Conservation (phyloP, 1,140 invertebrate genomes). For the Dendroctonus ponderosae region DNA sequence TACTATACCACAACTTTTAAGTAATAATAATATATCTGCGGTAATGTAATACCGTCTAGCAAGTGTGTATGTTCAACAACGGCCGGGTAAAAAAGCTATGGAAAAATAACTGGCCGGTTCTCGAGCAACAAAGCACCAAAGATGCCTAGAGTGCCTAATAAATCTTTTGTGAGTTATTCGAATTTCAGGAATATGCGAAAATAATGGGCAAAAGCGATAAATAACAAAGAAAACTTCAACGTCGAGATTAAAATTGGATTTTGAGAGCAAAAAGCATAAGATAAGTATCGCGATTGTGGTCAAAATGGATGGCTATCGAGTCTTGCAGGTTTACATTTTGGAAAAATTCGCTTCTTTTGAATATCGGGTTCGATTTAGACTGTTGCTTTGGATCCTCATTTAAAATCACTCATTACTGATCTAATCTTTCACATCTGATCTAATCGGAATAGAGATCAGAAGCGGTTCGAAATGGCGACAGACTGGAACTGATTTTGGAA, state of each 20-base stretch:
- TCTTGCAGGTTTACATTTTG: too few species aligned
- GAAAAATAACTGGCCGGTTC: conserved; percentile 6
- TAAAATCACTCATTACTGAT: too few species aligned
- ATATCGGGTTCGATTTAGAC: too few species aligned
- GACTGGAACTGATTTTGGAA: too few species aligned
- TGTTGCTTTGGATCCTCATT: too few species aligned
- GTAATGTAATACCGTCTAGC: not conserved
- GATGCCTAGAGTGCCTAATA: conserved; percentile 18
- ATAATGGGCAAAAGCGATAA: conserved; percentile 7
- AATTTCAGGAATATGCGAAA: conserved; percentile 16
- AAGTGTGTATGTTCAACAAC: not conserved
- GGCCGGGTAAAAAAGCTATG: not conserved
- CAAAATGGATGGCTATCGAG: too few species aligned
- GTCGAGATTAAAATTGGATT: conserved; percentile 3
- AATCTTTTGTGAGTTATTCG: conserved; percentile 18
- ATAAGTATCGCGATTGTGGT: too few species aligned
- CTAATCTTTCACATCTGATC: too few species aligned
- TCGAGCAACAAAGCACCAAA: conserved; percentile 17
- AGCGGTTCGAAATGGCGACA: too few species aligned
- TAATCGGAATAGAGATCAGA: too few species aligned
- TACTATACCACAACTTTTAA: not conserved
- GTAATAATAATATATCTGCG: not conserved
- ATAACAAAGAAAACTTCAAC: conserved; percentile 5
- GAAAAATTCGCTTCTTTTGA: too few species aligned
- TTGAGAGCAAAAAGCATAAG: too few species aligned